These are phyloP conservation scores for Drosophila pallidifrons DNA, from an alignment of 1,140 invertebrate species.

Conservation along the genomic window DNA sequence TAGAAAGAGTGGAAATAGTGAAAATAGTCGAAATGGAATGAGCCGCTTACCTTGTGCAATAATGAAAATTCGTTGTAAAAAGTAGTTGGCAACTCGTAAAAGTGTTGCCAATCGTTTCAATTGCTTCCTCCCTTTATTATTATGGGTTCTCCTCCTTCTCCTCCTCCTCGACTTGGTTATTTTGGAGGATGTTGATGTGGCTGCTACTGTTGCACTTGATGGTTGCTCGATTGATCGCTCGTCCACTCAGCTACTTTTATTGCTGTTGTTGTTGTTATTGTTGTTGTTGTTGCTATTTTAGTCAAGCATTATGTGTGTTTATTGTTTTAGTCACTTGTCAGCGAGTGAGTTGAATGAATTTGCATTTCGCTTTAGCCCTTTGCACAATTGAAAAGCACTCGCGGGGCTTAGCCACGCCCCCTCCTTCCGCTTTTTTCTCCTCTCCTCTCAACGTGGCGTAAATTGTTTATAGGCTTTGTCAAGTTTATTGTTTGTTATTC, in stretches of 20 bases:
- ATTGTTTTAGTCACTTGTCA: constrained; percentile 76
- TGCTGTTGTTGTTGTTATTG: constrained; percentile 18
- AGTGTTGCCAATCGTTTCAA: constrained; percentile 68
- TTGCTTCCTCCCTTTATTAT: constrained; percentile 27
- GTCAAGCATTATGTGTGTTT: constrained; percentile 61
- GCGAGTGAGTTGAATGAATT: constrained; percentile 38
- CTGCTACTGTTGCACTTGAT: constrained; percentile 9
- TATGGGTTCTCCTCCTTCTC: constrained; percentile 6
- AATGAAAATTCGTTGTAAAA: constrained; percentile 81
- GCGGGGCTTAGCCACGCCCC: neutral
- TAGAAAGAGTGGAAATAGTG: no score
- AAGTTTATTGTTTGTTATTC: constrained; percentile 48
- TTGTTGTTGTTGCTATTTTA: constrained; percentile 43
- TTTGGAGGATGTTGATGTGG: constrained; percentile 3
- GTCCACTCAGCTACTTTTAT: neutral
- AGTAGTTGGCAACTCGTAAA: constrained; percentile 76
- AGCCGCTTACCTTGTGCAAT: constrained; percentile 71
- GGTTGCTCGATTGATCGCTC: constrained; percentile 10
- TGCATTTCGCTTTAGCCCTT: constrained; percentile 43
- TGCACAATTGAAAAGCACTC: constrained; percentile 34
- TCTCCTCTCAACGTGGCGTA: neutral
- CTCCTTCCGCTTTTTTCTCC: neutral
- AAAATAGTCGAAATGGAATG: neutral
- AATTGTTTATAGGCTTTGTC: constrained; percentile 51
- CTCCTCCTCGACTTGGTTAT: neutral